These are phyloP conservation scores for Drosophila ficusphila DNA, from an alignment of 1,140 invertebrate genomes.

Conservation along the genomic window DNA sequence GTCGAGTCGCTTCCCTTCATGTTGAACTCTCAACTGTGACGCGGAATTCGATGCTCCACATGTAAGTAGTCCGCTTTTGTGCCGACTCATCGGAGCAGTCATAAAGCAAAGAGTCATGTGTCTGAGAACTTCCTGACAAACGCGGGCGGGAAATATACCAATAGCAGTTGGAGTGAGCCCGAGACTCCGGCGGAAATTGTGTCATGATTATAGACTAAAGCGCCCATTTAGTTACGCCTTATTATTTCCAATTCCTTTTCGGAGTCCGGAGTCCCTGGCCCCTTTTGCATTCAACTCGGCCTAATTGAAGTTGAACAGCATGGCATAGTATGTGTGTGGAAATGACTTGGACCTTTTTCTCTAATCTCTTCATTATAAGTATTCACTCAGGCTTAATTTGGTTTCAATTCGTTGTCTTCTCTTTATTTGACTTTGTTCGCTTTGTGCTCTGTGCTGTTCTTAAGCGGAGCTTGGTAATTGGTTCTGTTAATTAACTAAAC, in stretches of 20 bases:
- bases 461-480: slow-evolving; percentile 36
- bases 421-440: slow-evolving; percentile 6
- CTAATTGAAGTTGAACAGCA: slow-evolving; percentile 69
- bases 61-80: slow-evolving; percentile 30
- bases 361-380: slow-evolving; percentile 49
- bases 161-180: neutral
- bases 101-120: slow-evolving; percentile 35
- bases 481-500: slow-evolving; percentile 46
- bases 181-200: slow-evolving; percentile 69
- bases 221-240: slow-evolving; percentile 82
- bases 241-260: slow-evolving; percentile 71
- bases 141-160: slow-evolving; percentile 28
- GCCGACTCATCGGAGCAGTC: slow-evolving; percentile 67
- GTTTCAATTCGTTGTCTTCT: slow-evolving; percentile 47
- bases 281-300: slow-evolving; percentile 55
- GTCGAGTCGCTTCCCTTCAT: slow-evolving; percentile 42
- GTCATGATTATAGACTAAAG: slow-evolving; percentile 83
- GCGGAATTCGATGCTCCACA: slow-evolving; percentile 60
- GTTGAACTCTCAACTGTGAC: slow-evolving; percentile 79
- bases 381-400: slow-evolving; percentile 48
- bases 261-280: slow-evolving; percentile 1
- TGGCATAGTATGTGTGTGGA: slow-evolving; percentile 54
- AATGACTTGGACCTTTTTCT: slow-evolving; percentile 68
- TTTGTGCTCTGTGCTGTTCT: slow-evolving; percentile 16
- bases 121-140: slow-evolving; percentile 67